These are phyloP conservation scores for Cherax quadricarinatus DNA, from an alignment of 1,140 invertebrate species.

Conservation along the genomic window DNA sequence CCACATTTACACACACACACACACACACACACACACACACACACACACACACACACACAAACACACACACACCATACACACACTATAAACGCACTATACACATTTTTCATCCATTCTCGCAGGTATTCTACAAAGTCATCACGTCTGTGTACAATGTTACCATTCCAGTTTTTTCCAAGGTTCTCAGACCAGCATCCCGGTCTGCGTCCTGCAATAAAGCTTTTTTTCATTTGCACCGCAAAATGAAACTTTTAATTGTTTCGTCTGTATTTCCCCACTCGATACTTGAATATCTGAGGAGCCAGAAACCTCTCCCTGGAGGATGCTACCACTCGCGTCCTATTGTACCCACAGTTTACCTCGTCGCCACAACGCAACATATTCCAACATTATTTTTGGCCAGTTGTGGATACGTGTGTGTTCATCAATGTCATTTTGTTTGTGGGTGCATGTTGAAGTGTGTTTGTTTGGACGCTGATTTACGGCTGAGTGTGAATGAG, in stretches of 20 bases:
- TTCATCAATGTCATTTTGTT: background rate
- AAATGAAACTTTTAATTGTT: no score
- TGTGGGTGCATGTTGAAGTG: background rate
- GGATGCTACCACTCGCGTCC: no score
- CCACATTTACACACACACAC: background rate
- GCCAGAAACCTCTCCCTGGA: no score
- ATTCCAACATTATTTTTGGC: background rate
- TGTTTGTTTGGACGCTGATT: background rate
- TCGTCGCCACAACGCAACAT: no score
- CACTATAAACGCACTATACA: background rate
- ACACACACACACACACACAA: background rate
- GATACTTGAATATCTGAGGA: no score
- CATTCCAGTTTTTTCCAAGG: no score
- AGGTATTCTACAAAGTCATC: no score
- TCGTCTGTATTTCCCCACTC: no score
- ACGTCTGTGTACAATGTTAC: no score
- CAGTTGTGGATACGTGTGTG: background rate
- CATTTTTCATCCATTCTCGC: background rate
- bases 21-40: conserved; percentile 3
- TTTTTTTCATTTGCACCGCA: no score
- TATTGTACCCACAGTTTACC: no score
- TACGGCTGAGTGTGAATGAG: background rate
- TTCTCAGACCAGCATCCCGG: background rate
- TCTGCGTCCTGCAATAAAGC: no score
- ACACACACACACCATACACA: background rate